Evolutionary conservation across 2,888 invertebrate genomes (phyloP).

Genomic region (Amblyjoppa proteus): DNA sequence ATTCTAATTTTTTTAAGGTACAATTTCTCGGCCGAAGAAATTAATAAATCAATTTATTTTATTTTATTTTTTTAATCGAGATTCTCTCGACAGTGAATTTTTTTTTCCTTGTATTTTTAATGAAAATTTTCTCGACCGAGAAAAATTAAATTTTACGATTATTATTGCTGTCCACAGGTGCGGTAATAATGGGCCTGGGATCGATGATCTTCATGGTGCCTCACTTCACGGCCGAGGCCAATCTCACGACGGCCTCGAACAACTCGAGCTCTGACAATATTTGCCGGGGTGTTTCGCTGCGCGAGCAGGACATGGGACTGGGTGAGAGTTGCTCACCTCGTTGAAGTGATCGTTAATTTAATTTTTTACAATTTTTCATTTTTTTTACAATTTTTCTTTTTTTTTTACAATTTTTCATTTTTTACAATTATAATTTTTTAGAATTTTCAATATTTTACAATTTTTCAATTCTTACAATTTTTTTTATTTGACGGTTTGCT

Average conservation of each 20-base stretch:
- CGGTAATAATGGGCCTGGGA: conserved; percentile 97
- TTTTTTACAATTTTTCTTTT: background rate
- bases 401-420: background rate
- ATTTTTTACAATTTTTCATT: conserved; percentile 27
- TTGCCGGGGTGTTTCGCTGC: conserved; percentile 90
- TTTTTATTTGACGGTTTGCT: background rate
- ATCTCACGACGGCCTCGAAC: conserved; percentile 89
- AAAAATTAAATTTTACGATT: too few relatives aligned
- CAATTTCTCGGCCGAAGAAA: too few relatives aligned
- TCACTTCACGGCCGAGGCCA: conserved; percentile 94
- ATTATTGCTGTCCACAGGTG: conserved; percentile 86
- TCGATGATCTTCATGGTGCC: conserved; percentile 97
- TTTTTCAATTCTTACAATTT: background rate
- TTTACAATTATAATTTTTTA: conserved; percentile 9
- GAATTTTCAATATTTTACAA: background rate
- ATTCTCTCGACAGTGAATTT: background rate
- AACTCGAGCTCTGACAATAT: conserved; percentile 92
- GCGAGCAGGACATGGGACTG: conserved; percentile 91
- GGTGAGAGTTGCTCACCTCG: conserved; percentile 78
- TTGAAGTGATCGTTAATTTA: too few relatives aligned
- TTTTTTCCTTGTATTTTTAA: conserved; percentile 37
- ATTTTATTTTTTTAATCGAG: background rate
- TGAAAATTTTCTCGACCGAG: too few relatives aligned
- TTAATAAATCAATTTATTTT: background rate
- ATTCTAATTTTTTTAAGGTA: too few relatives aligned